Conservation (phyloP, 2,113 vertebrate species). For the Hyperopisus bebe region DNA sequence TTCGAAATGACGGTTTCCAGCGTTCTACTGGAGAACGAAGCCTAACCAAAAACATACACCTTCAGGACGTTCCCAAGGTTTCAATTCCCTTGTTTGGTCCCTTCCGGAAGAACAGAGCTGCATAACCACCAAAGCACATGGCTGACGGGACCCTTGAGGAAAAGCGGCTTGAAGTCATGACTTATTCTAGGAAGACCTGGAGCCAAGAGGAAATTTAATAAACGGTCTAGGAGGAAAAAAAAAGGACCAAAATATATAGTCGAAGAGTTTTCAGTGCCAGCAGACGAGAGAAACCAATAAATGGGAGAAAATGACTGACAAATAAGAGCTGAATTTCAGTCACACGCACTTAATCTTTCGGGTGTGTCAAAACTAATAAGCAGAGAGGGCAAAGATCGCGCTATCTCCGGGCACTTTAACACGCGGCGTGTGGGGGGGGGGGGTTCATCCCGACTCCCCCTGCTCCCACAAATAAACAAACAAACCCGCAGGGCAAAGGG, state of each 20-base stretch:
- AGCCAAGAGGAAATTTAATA: conserved; percentile 19
- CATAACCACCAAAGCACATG: neutral
- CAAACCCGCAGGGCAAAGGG: conserved; percentile 28
- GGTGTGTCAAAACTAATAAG: conserved; percentile 8
- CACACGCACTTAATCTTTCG: neutral
- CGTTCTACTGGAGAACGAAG: neutral
- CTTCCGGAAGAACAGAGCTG: neutral
- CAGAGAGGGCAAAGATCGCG: neutral
- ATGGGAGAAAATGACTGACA: neutral
- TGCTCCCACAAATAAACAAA: neutral
- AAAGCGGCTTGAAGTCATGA: conserved; percentile 21
- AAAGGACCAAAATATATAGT: neutral
- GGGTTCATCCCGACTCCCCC: neutral
- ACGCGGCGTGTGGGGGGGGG: neutral
- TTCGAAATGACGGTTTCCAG: neutral
- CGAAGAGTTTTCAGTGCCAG: neutral
- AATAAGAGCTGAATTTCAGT: conserved; percentile 3
- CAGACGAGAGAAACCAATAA: conserved; percentile 25
- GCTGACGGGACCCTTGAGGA: conserved; percentile 1
- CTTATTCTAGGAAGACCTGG: conserved; percentile 29
- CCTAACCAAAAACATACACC: neutral
- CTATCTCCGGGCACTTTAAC: neutral
- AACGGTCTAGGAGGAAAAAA: neutral
- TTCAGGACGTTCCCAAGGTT: neutral
- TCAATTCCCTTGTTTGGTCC: neutral